Evolutionary conservation across 2,797 vertebrate species (phyloP).

Genomic region (Morus bassanus): DNA sequence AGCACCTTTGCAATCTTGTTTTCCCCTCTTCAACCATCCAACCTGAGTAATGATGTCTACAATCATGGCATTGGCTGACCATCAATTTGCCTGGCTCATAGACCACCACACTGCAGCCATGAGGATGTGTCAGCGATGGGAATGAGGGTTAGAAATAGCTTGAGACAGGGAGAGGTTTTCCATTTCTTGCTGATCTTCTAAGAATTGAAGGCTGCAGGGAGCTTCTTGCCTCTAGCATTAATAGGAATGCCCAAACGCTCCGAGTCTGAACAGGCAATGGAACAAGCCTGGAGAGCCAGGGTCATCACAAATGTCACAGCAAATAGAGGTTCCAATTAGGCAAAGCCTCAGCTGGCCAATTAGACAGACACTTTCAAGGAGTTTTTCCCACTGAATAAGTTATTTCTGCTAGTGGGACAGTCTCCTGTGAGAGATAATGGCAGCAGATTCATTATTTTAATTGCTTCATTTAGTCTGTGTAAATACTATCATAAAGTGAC

Average conservation of each 20-base stretch:
- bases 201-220: background rate
- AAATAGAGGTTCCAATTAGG: background rate
- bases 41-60: background rate
- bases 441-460: background rate
- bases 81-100: background rate
- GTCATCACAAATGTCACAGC: background rate
- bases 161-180: background rate
- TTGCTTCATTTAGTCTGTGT: background rate
- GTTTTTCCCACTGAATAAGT: background rate
- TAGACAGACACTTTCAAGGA: background rate
- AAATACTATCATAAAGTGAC: background rate
- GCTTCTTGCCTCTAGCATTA: background rate
- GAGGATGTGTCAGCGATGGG: background rate
- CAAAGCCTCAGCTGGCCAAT: background rate
- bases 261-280: background rate
- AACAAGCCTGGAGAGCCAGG: background rate
- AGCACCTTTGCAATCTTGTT: background rate
- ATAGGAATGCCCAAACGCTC: background rate
- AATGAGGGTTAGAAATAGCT: background rate
- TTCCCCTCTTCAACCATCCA: background rate
- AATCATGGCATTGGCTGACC: accelerated
- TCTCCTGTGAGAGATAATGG: background rate
- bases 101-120: accelerated
- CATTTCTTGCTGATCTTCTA: background rate
- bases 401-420: background rate